Evolutionary conservation across 2,113 vertebrate species (phyloP), one percentile per base, ranked within the genome.

Genomic region (Alectura lathami): DNA sequence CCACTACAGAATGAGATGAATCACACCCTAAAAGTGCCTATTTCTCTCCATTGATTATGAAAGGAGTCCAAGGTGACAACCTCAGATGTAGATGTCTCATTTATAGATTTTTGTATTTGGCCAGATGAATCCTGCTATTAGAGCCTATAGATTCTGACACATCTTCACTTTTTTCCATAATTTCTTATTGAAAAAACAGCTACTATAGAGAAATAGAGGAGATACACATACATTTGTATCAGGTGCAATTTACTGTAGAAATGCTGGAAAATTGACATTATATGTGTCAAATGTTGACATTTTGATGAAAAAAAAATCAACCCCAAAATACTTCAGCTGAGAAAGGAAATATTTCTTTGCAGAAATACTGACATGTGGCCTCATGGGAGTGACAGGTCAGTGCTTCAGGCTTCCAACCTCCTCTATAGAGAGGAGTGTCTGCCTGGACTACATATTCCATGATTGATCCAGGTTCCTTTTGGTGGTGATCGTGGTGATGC

Each of bases 31-130:
- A 63, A 95, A 90, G 9, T 67, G 32, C 38, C 54, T 80, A 81
- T 96, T 96, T 94, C 92, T 94, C 83, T 93, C 88, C 92, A 95
- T 59, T 91, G 93, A 91, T 96, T 95, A 90, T 88, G 76, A 88
- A 94, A 83, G 93, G 76, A 74, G 64, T 86, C 45, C 50, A 83
- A 51, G 42, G 38, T 88, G 83, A 90, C 72, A 91, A 83, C 23
- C 38, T 95, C 45, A 92, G 63, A 67, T 77, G 83, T 70, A 91
- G 90, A 86, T 86, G 56, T 78, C 68, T 95, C 79, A 63, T 83
- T 88, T 94, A 94, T 54, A 86, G 86, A 93, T 91, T 95, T 95
- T 94, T 93, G 26, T 88, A 77, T 68, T 91, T 95, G 82, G 64
- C 62, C 62, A 57, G 64, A 92, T 86, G 90, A 96, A 81, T 94